Evolutionary conservation across 2,797 vertebrate species (phyloP), one percentile per base, ranked within the genome.

Genomic region (Enteromius radiatus): DNA sequence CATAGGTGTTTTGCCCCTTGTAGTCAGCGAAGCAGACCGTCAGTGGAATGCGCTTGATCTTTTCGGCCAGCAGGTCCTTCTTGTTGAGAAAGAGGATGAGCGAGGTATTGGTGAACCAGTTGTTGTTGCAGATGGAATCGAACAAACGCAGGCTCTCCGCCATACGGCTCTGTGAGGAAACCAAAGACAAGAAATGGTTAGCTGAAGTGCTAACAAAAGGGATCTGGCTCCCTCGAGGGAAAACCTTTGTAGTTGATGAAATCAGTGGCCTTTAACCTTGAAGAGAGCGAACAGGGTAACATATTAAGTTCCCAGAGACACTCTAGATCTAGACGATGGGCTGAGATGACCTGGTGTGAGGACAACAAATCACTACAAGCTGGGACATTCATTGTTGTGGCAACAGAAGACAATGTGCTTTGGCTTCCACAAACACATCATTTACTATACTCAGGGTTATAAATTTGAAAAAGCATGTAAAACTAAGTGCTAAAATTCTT

Each of bases 61-160:
- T 99, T 94, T 99, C 98, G 0, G 98, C 97, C 94, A 99, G 93
- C 91, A 99, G 96, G 95, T 99, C 98, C 93, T 99, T 99, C 96
- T 99, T 99, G 94, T 99, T 99, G 91, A 99, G 97, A 94, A 99
- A 99, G 90, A 99, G 97, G 91, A 99, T 99, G 91, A 99, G 94
- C 0, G 95, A 95, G 14, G 95, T 95, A 91, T 95, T 95, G 91
- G 95, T 95, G 92, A 96, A 95, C 95, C 95, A 96, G 92, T 96
- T 96, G 94, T 96, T 96, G 93, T 96, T 96, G 92, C 95, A 95
- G 88, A 96, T 95, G 86, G 95, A 96, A 90, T 95, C 95, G 0
- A 96, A 95, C 76, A 95, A 92, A 81, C 95, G 95, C 88, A 95
- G 91, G 83, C 94, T 95, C 87, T 96, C 95, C 0, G 95, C 95